These are phyloP conservation scores for Enteromius paludinosus DNA, from an alignment of 2,797 vertebrate species.

Conservation along the genomic window DNA sequence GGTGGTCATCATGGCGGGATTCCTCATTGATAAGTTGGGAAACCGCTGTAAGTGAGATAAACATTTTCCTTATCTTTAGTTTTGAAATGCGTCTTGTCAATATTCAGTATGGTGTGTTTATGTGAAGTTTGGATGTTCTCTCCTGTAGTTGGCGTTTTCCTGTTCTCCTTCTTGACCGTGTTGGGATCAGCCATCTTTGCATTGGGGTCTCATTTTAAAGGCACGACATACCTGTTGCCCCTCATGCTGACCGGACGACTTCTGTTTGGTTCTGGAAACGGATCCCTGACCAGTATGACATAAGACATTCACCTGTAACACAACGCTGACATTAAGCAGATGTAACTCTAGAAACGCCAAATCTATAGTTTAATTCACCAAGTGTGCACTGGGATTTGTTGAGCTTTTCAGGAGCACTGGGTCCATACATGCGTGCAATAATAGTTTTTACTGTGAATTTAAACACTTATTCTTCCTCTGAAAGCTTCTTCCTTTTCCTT, in stretches of 20 bases:
- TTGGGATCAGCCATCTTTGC: slow-evolving; percentile 84
- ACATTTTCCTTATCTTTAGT: not conserved
- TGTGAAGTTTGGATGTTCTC: slow-evolving; percentile 10
- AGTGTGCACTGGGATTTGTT: not conserved
- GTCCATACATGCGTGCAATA: not conserved
- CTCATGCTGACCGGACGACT: slow-evolving; percentile 85
- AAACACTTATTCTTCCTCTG: not conserved
- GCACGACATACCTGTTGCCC: slow-evolving; percentile 80
- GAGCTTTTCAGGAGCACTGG: not conserved
- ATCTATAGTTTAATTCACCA: not conserved
- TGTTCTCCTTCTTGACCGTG: slow-evolving; percentile 85
- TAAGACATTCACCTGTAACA: not conserved
- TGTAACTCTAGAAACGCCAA: not conserved
- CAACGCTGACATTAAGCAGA: not conserved
- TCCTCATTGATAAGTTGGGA: slow-evolving; percentile 86
- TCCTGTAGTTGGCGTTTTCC: slow-evolving; percentile 81
- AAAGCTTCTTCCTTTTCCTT: not conserved
- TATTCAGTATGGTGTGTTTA: not conserved
- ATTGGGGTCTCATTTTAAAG: slow-evolving; percentile 85
- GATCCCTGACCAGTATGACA: slow-evolving; percentile 82
- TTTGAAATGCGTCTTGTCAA: not conserved
- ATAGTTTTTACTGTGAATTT: not conserved
- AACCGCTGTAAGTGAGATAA: slow-evolving; percentile 79
- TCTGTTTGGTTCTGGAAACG: slow-evolving; percentile 85
- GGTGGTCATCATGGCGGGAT: slow-evolving; percentile 84